phyloP scores from a whole-genome alignment of 2,888 invertebrate genomes.

The Conistra vaccinii region DNA sequence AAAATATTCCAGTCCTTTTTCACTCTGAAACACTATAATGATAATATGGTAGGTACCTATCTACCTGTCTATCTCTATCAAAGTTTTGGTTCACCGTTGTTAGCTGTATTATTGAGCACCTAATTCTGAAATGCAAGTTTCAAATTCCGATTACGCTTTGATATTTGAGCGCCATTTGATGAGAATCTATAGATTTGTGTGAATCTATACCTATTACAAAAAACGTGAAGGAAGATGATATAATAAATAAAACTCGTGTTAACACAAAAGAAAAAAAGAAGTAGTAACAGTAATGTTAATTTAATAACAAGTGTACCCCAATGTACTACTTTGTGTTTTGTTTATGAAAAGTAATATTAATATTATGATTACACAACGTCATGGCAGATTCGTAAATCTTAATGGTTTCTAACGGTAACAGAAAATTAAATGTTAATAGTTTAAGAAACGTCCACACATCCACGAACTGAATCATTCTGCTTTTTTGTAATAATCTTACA shows the following conservation, averaged over 20 bases:
- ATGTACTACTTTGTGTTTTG: no score
- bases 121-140: conserved; percentile 13
- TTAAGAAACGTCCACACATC: background rate
- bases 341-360: no score
- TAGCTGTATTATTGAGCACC: conserved; percentile 10
- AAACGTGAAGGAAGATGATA: background rate
- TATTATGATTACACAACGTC: no score
- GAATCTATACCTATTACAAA: background rate
- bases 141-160: background rate
- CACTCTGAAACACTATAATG: background rate
- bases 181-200: background rate
- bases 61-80: conserved; percentile 2
- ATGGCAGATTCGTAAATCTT: conserved; percentile 10
- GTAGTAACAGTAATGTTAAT: background rate
- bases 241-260: background rate
- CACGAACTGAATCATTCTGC: background rate
- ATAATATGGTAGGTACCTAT: background rate
- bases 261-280: background rate
- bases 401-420: background rate
- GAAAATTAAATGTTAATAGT: background rate
- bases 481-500: background rate
- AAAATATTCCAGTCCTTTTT: background rate
- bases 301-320: background rate
- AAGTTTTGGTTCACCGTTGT: conserved; percentile 5
- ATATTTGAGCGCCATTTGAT: background rate